Evolutionary conservation across 2,113 vertebrate species (phyloP).

Genomic region (Coracopsis vasa): DNA sequence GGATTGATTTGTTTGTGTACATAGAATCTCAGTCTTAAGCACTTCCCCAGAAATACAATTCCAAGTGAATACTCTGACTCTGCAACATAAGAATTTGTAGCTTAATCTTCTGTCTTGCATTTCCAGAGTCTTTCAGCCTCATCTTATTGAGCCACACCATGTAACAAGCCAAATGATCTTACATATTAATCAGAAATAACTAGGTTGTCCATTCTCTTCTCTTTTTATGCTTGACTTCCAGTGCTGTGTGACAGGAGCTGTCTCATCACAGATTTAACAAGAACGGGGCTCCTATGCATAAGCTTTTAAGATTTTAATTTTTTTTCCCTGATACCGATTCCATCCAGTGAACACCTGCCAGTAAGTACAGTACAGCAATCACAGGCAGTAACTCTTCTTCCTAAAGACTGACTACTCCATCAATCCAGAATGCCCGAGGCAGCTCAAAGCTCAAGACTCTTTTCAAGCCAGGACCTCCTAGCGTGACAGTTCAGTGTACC

Average conservation of each 20-base stretch:
- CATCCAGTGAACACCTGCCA: neutral
- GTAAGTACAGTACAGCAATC: neutral
- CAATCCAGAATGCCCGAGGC: neutral
- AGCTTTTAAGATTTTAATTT: neutral
- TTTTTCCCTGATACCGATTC: neutral
- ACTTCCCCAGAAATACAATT: neutral
- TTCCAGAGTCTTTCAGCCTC: neutral
- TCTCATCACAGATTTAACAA: neutral
- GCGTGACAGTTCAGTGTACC: neutral
- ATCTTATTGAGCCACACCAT: neutral
- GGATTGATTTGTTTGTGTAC: neutral
- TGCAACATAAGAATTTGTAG: neutral
- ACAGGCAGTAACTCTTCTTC: neutral
- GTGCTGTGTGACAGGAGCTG: neutral
- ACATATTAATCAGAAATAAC: neutral
- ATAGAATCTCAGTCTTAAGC: neutral
- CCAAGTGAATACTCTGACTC: neutral
- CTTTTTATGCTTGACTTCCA: neutral
- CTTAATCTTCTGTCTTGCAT: neutral
- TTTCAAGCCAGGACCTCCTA: neutral
- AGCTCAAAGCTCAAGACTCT: neutral
- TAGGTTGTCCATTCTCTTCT: neutral
- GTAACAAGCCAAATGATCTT: neutral
- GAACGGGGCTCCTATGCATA: neutral
- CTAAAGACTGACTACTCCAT: neutral